phyloP scores from a whole-genome alignment of 2,797 vertebrate species.

The Hipposideros larvatus region DNA sequence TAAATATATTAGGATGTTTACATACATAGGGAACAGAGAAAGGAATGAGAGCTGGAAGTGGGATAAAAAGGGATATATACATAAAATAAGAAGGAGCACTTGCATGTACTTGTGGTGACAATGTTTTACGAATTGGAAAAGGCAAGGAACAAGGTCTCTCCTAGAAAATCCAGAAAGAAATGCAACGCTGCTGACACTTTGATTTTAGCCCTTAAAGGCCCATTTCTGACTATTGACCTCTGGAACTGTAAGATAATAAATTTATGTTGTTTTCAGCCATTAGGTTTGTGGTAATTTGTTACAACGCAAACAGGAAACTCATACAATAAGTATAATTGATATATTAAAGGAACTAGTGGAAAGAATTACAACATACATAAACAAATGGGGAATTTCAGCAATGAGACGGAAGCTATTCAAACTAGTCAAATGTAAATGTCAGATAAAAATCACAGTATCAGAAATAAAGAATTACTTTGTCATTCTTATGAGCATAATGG shows the following conservation, averaged over 20 bases:
- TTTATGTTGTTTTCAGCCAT: background rate
- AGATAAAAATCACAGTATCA: background rate
- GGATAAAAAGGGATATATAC: background rate
- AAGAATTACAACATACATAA: background rate
- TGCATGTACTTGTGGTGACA: background rate
- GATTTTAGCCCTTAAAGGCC: background rate
- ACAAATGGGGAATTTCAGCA: background rate
- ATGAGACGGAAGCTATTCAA: background rate
- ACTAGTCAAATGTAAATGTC: constrained; percentile 31
- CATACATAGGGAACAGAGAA: background rate
- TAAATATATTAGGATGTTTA: background rate
- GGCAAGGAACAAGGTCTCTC: background rate
- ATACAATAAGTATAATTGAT: background rate
- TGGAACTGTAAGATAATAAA: background rate
- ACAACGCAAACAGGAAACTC: background rate
- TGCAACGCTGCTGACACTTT: background rate
- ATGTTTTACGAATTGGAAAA: background rate
- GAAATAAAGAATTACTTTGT: constrained; percentile 4
- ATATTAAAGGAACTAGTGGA: background rate
- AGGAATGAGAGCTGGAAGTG: background rate
- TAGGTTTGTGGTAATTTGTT: background rate
- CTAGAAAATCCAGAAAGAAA: background rate
- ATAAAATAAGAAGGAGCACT: background rate
- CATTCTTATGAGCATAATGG: background rate
- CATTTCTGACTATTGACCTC: background rate